These are phyloP conservation scores for Philonicus albiceps DNA, from an alignment of 2,888 invertebrate species.

Conservation along the genomic window DNA sequence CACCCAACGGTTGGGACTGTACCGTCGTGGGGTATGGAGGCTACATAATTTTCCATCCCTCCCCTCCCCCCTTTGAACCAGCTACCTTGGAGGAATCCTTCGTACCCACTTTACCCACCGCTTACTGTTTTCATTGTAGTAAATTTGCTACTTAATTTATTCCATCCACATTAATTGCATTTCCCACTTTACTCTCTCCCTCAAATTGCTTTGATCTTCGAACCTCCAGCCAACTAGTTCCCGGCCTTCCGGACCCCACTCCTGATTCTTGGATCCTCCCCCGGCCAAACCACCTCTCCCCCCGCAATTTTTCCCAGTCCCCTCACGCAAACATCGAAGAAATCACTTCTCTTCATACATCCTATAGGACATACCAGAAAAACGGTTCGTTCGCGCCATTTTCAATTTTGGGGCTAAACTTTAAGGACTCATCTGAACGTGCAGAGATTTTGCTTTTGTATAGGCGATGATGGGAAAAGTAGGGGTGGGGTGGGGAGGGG, in stretches of 20 bases:
- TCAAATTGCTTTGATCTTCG: slow-evolving; percentile 31
- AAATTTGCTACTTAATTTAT: slow-evolving; percentile 54
- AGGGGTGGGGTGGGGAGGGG: not conserved
- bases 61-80: no score
- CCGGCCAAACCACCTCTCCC: not conserved
- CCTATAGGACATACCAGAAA: not conserved
- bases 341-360: not conserved
- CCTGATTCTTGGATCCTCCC: not conserved
- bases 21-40: not conserved
- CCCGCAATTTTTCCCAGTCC: not conserved
- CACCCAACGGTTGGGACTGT: not conserved
- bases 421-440: not conserved
- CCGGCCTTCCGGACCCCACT: not conserved
- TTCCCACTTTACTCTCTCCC: slow-evolving; percentile 50
- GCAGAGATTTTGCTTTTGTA: slow-evolving; percentile 8
- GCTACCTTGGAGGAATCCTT: not conserved
- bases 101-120: slow-evolving; percentile 44
- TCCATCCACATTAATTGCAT: slow-evolving; percentile 53
- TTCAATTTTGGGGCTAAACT: slow-evolving; percentile 12
- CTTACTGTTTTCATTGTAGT: slow-evolving; percentile 52
- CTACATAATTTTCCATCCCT: not conserved
- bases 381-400: slow-evolving; percentile 35
- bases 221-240: not conserved
- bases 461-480: not conserved
- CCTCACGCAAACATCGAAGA: slow-evolving; percentile 17